phyloP scores from a whole-genome alignment of 1,140 invertebrate genomes.

The Onthophagus taurus region DNA sequence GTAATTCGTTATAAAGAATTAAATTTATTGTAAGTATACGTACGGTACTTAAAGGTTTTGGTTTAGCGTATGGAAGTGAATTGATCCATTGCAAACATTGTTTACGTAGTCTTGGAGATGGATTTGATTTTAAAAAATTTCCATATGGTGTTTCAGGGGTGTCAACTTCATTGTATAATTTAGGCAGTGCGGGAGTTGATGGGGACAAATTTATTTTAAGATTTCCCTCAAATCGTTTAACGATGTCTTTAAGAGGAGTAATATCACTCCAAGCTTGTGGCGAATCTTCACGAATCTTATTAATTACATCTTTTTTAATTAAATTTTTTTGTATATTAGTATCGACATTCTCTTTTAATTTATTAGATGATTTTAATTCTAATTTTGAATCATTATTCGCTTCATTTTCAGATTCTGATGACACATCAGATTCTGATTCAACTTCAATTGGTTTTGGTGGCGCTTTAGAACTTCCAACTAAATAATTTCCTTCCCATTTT shows the following conservation, averaged over 20 bases:
- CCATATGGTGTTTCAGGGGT: constrained; percentile 50
- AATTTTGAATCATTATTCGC: no score
- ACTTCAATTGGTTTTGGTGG: no score
- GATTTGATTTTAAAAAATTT: constrained; percentile 39
- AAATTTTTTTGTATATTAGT: no score
- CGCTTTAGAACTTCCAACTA: constrained; percentile 51
- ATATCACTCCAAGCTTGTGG: constrained; percentile 26
- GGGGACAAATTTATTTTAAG: constrained; percentile 22
- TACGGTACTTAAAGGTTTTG: constrained; percentile 41
- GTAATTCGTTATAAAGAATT: neutral
- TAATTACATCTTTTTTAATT: no score
- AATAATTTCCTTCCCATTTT: constrained; percentile 47
- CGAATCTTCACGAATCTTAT: no score
- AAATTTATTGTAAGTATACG: constrained; percentile 18
- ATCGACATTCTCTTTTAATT: no score
- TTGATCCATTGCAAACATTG: constrained; percentile 41
- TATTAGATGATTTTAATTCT: no score
- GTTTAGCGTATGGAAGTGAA: constrained; percentile 38
- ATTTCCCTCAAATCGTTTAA: constrained; percentile 25
- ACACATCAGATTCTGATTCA: no score
- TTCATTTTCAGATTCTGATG: no score
- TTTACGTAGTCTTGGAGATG: constrained; percentile 42
- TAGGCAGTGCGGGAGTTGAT: constrained; percentile 12
- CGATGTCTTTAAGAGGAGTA: constrained; percentile 32
- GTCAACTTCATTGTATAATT: constrained; percentile 37